Base-by-base conservation (phyloP, 2,888 invertebrate species). In the Leptopterna dolabrata region DNA sequence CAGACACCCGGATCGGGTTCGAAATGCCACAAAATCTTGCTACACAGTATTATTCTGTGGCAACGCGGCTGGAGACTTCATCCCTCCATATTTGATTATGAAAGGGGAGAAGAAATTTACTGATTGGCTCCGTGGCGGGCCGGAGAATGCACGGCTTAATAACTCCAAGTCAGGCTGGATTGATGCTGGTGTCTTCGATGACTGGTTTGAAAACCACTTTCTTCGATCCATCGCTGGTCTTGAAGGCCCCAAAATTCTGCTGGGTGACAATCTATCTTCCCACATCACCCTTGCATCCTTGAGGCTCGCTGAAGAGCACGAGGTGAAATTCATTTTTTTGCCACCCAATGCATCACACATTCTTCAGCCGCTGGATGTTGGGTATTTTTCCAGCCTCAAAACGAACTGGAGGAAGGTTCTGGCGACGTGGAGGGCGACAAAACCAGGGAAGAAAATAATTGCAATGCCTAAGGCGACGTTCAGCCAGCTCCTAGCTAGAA, bases 21-120 rank as follows among this genome's bases (percentile, higher is more conserved):
- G 36, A 73, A 73, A 36, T 27, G 0, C 73, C 0, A 73, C 73
- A 4, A 73, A 36, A 73, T 73, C 73, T 73, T 73, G 73, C 73
- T 73, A 73, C 73, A 73, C 73, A 73, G 73, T 73, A 73, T 29
- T 73, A 30, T 73, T 29, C 73, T 27, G 73, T 73, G 73, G 73
- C 29, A 73, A 73, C n/a, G 92, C 92, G 14, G 90, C 89, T 82
- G 92, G 92, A 11, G 87, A 89, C 71, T 30, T 91, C 1, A 89
- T 92, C 43, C 92, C 92, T 7, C 90, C 90, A 41, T 92, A 92
- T 89, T 91, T 92, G 6, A 91, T 92, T 0, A 92, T 92, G 89
- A 93, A 92, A 90, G 90, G 92, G 0, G 90, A 90, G 87, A 85
- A 91, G 87, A 63, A 92, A n/a, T 92, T 91, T 89, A 88, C 91